Percentiles rank a stretch among this genome's conserved stretches.
phyloP scores from a whole-genome alignment of 1,140 invertebrate genomes.

The Leptopilina boulardi region DNA sequence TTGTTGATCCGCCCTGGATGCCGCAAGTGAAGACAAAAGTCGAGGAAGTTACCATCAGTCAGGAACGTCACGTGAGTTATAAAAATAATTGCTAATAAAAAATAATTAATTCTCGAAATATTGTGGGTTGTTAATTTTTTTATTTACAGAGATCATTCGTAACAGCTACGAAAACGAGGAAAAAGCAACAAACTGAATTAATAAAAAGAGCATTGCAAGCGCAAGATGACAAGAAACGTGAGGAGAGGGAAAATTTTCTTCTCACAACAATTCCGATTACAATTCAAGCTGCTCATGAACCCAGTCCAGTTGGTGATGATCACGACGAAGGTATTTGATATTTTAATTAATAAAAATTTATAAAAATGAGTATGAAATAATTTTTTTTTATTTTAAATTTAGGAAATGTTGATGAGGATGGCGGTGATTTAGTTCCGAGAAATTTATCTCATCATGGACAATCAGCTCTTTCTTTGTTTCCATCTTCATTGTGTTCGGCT shows the following conservation, averaged over 20 bases:
- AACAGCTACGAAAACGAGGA: slow-evolving; percentile 97
- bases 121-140: too few relatives aligned
- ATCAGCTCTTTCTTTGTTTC: slow-evolving; percentile 95
- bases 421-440: slow-evolving; percentile 81
- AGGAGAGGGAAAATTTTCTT: slow-evolving; percentile 96
- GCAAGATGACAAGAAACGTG: slow-evolving; percentile 95
- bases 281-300: slow-evolving; percentile 96
- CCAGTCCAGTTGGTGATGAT: slow-evolving; percentile 89
- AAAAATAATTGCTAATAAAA: background rate
- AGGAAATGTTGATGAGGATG: slow-evolving; percentile 80
- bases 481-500: slow-evolving; percentile 96
- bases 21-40: slow-evolving; percentile 98
- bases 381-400: background rate
- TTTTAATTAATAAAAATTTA: too few relatives aligned
- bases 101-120: too few relatives aligned
- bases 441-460: slow-evolving; percentile 88
- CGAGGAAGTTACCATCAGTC: slow-evolving; percentile 99
- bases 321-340: slow-evolving; percentile 89
- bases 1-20: slow-evolving; percentile 99
- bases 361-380: too few relatives aligned
- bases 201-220: slow-evolving; percentile 96
- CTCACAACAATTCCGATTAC: slow-evolving; percentile 98
- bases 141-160: slow-evolving; percentile 94
- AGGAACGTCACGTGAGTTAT: slow-evolving; percentile 95
- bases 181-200: slow-evolving; percentile 99